Conservation (phyloP, 2,797 vertebrate species). For the Threskiornis aethiopicus region DNA sequence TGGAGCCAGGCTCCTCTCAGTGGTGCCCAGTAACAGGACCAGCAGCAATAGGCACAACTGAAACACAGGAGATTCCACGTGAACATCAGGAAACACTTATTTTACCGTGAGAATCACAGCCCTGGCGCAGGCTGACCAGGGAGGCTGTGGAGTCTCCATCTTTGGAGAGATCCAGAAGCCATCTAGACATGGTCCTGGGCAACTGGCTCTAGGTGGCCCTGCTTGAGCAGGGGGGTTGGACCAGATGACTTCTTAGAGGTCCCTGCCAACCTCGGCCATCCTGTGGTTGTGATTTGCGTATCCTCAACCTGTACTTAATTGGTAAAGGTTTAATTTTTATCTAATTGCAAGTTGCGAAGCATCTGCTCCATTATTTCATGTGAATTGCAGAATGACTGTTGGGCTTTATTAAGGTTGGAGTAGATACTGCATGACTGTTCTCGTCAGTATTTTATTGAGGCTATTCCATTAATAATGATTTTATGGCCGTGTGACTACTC, state of each 20-base stretch:
- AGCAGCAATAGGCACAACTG: neutral
- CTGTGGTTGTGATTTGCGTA: neutral
- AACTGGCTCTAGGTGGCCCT: neutral
- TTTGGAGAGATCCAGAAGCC: neutral
- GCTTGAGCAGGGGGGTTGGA: neutral
- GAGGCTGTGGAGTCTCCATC: neutral
- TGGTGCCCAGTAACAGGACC: neutral
- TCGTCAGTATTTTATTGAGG: neutral
- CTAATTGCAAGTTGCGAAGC: neutral
- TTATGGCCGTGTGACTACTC: neutral
- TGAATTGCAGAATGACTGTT: neutral
- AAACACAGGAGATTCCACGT: neutral
- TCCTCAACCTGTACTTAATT: neutral
- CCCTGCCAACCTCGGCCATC: neutral
- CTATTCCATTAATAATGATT: neutral
- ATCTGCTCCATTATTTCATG: neutral
- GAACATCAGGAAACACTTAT: neutral
- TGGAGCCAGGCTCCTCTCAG: neutral
- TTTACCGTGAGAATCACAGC: neutral
- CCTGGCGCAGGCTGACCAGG: neutral
- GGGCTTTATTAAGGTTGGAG: neutral
- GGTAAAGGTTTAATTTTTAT: neutral
- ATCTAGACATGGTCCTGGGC: neutral
- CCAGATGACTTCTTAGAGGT: neutral
- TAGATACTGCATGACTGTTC: neutral